Evolutionary conservation across 1,140 invertebrate genomes (phyloP).

Genomic region (Heterodera schachtii): DNA sequence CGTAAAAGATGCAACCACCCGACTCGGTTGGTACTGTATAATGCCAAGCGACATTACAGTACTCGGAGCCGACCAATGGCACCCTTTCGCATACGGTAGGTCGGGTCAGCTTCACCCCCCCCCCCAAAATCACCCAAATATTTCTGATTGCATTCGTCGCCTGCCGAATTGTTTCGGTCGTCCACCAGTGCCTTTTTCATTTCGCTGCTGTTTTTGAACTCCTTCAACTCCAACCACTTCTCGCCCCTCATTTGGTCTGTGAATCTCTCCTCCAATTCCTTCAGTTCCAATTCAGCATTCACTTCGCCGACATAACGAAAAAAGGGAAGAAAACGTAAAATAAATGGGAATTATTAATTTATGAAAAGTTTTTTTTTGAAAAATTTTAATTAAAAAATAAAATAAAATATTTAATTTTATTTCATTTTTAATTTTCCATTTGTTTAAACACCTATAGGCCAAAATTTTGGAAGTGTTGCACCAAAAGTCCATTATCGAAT

Average conservation of each 20-base stretch:
- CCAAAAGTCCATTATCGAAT: background rate
- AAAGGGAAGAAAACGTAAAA: background rate
- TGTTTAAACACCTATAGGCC: background rate
- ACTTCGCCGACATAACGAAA: background rate
- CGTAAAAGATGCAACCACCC: too few relatives aligned
- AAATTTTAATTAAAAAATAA: too few relatives aligned
- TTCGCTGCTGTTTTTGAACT: background rate
- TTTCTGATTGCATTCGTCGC: background rate
- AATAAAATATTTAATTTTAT: background rate
- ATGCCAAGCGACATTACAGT: too few relatives aligned
- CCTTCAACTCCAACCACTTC: background rate
- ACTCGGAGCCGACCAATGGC: too few relatives aligned
- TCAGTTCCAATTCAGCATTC: background rate
- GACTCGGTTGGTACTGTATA: too few relatives aligned
- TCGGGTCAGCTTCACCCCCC: background rate
- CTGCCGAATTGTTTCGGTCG: slow-evolving; percentile 16
- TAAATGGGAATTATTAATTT: too few relatives aligned
- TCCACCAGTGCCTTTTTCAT: background rate
- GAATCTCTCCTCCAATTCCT: background rate
- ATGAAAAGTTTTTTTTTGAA: too few relatives aligned
- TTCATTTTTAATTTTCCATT: background rate
- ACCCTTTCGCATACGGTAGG: too few relatives aligned
- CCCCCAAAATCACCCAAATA: background rate
- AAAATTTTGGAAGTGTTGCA: background rate
- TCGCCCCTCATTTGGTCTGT: background rate